phyloP scores from a whole-genome alignment of 2,113 vertebrate genomes.

The Paramisgurnus dabryanus region DNA sequence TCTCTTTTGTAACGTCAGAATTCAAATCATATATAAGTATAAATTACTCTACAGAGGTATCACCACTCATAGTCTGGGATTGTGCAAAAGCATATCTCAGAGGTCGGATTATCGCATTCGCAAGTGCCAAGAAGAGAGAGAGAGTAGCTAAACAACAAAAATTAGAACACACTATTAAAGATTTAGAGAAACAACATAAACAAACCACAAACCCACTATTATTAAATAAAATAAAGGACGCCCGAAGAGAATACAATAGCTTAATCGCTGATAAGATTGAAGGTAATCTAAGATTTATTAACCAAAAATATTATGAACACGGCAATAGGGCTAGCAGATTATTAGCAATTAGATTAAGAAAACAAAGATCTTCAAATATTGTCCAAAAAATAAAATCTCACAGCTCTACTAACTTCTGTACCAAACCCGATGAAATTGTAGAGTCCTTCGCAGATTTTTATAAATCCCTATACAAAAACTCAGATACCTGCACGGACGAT shows the following conservation, averaged over 20 bases:
- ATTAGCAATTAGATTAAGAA: slow-evolving; percentile 18
- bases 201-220: background rate
- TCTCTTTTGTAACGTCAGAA: background rate
- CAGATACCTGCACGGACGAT: too few species aligned
- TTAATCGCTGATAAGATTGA: slow-evolving; percentile 22
- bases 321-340: slow-evolving; percentile 18
- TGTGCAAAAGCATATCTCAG: slow-evolving; percentile 22
- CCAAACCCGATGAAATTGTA: slow-evolving; percentile 29
- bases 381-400: slow-evolving; percentile 18
- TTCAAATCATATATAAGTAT: too few species aligned
- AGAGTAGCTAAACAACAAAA: slow-evolving; percentile 10
- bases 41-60: background rate
- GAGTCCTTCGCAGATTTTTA: slow-evolving; percentile 31
- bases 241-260: background rate
- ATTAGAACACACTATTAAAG: background rate
- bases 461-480: slow-evolving; percentile 21
- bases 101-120: slow-evolving; percentile 17
- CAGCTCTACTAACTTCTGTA: background rate
- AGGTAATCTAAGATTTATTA: slow-evolving; percentile 12
- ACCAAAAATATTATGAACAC: slow-evolving; percentile 26
- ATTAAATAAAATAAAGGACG: slow-evolving; percentile 1
- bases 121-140: slow-evolving; percentile 16
- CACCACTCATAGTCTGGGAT: background rate
- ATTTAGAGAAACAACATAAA: slow-evolving; percentile 11
- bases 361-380: slow-evolving; percentile 25